Evolutionary conservation across 1,140 invertebrate genomes (phyloP), one percentile per base, ranked within the genome.

Genomic region (Varroa destructor): DNA sequence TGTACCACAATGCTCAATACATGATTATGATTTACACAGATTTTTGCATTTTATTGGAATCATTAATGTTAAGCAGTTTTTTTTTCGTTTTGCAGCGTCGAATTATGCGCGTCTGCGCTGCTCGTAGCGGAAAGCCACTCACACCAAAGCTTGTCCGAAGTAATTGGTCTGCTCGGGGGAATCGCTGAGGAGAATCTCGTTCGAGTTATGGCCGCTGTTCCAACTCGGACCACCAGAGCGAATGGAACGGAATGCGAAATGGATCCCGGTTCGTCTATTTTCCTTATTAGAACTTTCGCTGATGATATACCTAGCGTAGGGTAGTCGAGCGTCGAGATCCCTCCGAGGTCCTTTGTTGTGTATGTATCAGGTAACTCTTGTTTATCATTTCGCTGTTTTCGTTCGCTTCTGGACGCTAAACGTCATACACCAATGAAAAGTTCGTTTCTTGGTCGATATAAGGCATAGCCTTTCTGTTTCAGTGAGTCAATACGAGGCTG

Each of bases 211-310:
- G 80, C 84, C 37, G 86, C 81, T 80, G 81, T 76, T 76, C 86
- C 81, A 78, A 77, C 81, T 51, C 46, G 46, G 36, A 83, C 85
- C 73, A 64, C 42, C 61, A n/a, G 36, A 6, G 71, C 70, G 5
- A 85, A 83, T 51, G 80, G 82, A 43, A 85, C 86, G 43, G 86
- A 87, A 79, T 88, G 87, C 78, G 87, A 89, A 74, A 88, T 88
- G 86, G 87, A 87, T 77, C 86, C 87, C 72, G 84, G 85, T 87
- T 75, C 76, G 75, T 72, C 1, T 5, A 6, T 3, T 58, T 71
- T 75, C 36, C 12, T 56, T 40, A 25, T 25, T 25, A 25, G 25
- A 25, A 25, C 25, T 25, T 25, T 25, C 25, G 25, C 25, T 25
- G 25, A 25, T 25, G 25, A 25, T 25, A 25, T 25, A 25, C 25